A percentile compares a stretch with the other conserved stretches of the same genome.
These are phyloP conservation scores for Tineola bisselliella DNA, from an alignment of 2,888 invertebrate species.

Conservation along the genomic window DNA sequence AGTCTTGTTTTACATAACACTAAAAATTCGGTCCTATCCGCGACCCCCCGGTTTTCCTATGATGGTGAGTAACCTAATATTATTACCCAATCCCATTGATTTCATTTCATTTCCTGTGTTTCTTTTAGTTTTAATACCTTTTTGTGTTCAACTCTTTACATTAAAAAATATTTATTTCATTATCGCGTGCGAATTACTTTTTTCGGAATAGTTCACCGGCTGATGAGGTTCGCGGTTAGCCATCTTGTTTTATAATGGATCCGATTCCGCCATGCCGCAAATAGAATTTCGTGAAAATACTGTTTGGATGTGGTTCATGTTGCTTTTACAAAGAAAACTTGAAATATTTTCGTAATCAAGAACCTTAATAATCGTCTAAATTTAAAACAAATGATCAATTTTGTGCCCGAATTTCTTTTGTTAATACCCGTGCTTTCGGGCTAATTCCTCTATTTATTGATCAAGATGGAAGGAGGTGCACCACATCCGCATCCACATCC, in stretches of 20 bases:
- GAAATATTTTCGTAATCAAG: neutral
- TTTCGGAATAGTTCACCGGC: neutral
- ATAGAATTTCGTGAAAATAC: constrained; percentile 2
- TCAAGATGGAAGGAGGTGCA: constrained; percentile 52
- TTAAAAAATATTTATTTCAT: neutral
- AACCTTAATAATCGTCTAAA: neutral
- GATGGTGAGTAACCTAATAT: neutral
- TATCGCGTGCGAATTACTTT: neutral
- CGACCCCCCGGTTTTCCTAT: constrained; percentile 30
- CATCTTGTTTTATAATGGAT: constrained; percentile 5
- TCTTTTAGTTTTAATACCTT: constrained; percentile 45
- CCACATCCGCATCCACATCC: constrained; percentile 29
- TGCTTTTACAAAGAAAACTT: constrained; percentile 17
- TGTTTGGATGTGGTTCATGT: neutral
- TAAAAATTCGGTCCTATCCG: constrained; percentile 34
- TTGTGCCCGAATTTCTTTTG: constrained; percentile 15
- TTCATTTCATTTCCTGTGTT: constrained; percentile 20
- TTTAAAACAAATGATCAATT: constrained; percentile 11
- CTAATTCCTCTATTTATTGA: constrained; percentile 12
- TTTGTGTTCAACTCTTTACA: constrained; percentile 19
- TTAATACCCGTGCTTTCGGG: neutral
- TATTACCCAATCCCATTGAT: neutral
- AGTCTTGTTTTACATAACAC: neutral
- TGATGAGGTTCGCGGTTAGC: neutral
- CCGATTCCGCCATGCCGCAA: neutral